phyloP scores from a whole-genome alignment of 2,888 invertebrate genomes.

The Osedax fenrisi region DNA sequence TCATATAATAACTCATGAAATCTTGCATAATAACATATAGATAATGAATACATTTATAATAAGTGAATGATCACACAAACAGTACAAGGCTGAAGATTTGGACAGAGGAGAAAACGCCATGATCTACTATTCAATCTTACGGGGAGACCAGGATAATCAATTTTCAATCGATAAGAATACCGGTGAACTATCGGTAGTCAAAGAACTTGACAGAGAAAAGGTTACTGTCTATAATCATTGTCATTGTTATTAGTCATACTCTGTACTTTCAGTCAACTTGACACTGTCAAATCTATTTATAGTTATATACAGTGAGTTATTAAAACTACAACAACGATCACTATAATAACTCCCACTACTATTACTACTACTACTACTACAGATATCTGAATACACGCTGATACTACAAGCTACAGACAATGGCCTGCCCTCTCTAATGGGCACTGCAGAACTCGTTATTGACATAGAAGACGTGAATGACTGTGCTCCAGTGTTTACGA shows the following conservation, averaged over 20 bases:
- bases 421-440: background rate
- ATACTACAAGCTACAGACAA: background rate
- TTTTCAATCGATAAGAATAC: background rate
- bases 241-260: no score
- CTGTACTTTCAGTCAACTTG: no score
- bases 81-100: background rate
- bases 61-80: no score
- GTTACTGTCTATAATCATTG: background rate
- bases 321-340: no score
- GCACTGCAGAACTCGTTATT: background rate
- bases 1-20: no score
- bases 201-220: background rate
- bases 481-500: background rate
- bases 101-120: background rate
- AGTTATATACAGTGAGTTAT: no score
- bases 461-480: background rate
- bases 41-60: no score
- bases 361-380: no score
- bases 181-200: background rate
- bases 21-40: no score
- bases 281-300: no score
- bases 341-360: no score
- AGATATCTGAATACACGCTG: background rate
- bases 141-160: background rate
- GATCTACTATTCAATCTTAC: background rate